Evolutionary conservation across 1,140 invertebrate species (phyloP).

Genomic region (Apis cerana): DNA sequence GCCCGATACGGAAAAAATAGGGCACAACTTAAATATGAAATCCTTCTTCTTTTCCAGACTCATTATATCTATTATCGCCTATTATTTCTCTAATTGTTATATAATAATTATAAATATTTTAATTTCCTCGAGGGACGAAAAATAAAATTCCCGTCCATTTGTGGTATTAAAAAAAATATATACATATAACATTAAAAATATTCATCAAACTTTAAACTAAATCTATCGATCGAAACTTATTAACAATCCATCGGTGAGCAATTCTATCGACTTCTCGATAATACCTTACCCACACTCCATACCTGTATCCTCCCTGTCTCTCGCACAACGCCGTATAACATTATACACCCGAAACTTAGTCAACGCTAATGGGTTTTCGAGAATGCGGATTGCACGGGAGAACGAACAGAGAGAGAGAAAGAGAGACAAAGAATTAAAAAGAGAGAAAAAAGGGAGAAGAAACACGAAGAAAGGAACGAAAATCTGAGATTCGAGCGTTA

Average conservation of each 20-base stretch:
- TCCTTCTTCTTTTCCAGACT: not conserved
- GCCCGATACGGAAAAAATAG: not conserved
- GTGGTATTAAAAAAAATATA: too few species aligned
- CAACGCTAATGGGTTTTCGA: not conserved
- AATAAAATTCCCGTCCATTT: too few species aligned
- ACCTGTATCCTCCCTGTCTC: not conserved
- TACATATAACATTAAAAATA: too few species aligned
- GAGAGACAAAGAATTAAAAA: not conserved
- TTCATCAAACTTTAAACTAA: too few species aligned
- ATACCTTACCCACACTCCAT: accelerated
- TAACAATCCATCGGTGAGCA: not conserved
- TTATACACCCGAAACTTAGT: conserved; percentile 1
- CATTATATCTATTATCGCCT: too few species aligned
- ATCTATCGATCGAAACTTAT: not conserved
- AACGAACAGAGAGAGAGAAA: not conserved
- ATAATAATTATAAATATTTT: too few species aligned
- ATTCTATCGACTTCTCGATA: not conserved
- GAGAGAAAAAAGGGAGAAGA: conserved; percentile 12
- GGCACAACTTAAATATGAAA: not conserved
- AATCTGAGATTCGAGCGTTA: conserved; percentile 51
- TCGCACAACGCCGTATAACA: not conserved
- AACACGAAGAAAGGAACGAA: conserved; percentile 25
- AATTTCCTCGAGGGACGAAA: too few species aligned
- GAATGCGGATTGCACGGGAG: conserved; percentile 1
- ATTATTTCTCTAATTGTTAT: too few species aligned